Evolutionary conservation across 23 tunicate species (phyloP).

Genomic region (Styela plicata): DNA sequence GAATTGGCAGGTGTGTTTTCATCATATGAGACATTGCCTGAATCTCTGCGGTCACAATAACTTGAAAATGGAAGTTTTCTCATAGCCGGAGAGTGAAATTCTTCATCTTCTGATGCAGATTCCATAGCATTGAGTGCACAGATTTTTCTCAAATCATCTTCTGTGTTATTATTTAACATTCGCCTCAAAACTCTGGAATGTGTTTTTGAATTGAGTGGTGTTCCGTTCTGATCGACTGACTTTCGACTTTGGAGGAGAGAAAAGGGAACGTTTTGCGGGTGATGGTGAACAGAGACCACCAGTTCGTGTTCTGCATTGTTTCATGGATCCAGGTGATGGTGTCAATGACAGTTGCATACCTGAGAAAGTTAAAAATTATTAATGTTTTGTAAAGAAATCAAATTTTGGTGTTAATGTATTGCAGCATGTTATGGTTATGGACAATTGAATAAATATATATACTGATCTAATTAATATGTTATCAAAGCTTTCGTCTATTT

Average conservation of each 20-base stretch:
- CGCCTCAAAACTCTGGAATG: constrained; percentile 11
- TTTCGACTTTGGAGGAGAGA: constrained; percentile 24
- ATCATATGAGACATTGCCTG: constrained; percentile 54
- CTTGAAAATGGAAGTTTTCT: constrained; percentile 63
- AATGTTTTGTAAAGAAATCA: too few relatives aligned
- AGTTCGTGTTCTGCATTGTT: not conserved
- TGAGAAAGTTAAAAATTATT: not conserved
- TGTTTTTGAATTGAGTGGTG: not conserved
- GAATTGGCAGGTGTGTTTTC: constrained; percentile 31
- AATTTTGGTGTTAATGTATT: too few relatives aligned
- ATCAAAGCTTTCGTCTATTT: too few relatives aligned
- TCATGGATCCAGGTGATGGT: constrained; percentile 10
- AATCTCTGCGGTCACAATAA: constrained; percentile 53
- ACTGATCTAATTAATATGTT: too few relatives aligned
- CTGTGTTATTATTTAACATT: constrained; percentile 10
- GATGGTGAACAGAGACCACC: constrained; percentile 25
- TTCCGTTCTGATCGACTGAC: not conserved
- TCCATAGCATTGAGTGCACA: constrained; percentile 14
- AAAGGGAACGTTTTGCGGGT: constrained; percentile 47
- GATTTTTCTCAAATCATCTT: constrained; percentile 5
- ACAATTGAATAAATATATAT: too few relatives aligned
- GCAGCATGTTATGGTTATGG: too few relatives aligned
- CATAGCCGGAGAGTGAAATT: not conserved
- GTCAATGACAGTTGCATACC: constrained; percentile 14
- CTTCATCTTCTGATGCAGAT: constrained; percentile 27